Evolutionary conservation across 2,113 vertebrate species (phyloP).

Genomic region (Hirundichthys speculiger): DNA sequence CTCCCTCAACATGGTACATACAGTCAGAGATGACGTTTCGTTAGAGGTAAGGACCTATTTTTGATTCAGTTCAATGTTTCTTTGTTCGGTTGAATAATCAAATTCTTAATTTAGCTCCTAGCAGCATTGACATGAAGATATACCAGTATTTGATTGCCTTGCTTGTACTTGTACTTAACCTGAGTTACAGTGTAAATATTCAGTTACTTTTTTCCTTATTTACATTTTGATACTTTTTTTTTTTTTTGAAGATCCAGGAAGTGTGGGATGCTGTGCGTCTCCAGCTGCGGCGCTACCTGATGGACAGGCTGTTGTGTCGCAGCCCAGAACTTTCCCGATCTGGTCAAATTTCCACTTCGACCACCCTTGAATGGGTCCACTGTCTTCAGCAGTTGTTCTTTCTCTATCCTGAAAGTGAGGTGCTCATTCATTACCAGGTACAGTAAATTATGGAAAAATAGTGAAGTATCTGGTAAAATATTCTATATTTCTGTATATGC

Average conservation of each 20-base stretch:
- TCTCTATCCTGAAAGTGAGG: conserved; percentile 89
- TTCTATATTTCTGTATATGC: too few species aligned
- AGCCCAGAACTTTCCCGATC: conserved; percentile 18
- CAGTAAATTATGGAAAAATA: neutral
- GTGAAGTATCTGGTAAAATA: too few species aligned
- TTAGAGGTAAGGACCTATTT: conserved; percentile 70
- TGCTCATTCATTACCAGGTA: conserved; percentile 86
- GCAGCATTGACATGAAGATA: neutral
- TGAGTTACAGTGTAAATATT: neutral
- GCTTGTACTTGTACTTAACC: neutral
- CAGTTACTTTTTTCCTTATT: neutral
- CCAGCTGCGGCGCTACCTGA: conserved; percentile 87
- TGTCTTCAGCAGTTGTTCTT: conserved; percentile 88
- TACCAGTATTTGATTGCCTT: neutral
- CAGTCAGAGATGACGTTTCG: conserved; percentile 83
- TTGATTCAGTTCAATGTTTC: neutral
- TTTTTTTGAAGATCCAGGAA: conserved; percentile 76
- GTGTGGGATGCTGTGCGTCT: conserved; percentile 89
- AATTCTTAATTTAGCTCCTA: neutral
- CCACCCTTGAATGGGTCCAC: conserved; percentile 77
- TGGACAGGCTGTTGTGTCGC: conserved; percentile 76
- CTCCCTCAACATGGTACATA: conserved; percentile 81
- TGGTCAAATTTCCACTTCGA: conserved; percentile 9
- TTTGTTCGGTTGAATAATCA: conserved; percentile 1
- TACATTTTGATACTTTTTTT: neutral